These are phyloP conservation scores for Platichthys stellatus DNA, from an alignment of 2,113 vertebrate species.

Conservation along the genomic window DNA sequence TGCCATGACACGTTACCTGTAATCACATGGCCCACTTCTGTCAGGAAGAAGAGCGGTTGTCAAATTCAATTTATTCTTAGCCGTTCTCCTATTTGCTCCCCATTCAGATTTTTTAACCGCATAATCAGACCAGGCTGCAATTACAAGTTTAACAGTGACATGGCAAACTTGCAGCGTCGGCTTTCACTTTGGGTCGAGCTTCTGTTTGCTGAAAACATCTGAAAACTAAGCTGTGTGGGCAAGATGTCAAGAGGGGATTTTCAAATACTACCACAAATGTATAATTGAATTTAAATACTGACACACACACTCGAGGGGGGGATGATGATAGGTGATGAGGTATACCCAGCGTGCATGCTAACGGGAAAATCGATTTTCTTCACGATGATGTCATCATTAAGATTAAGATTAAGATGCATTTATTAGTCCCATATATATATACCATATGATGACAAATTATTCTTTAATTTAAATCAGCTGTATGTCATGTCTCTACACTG, in stretches of 20 bases:
- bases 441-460: background rate
- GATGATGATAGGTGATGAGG: too few relatives aligned
- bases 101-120: background rate
- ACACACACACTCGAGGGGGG: too few relatives aligned
- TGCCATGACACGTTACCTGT: constrained; percentile 58
- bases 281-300: too few relatives aligned
- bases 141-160: too few relatives aligned
- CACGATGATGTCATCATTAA: background rate
- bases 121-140: too few relatives aligned
- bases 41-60: constrained; percentile 29
- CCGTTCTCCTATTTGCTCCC: background rate
- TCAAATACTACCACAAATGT: too few relatives aligned
- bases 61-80: constrained; percentile 56
- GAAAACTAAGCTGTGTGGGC: too few relatives aligned
- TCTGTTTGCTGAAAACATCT: too few relatives aligned
- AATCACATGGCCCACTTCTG: constrained; percentile 47
- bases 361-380: background rate
- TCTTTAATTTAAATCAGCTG: background rate
- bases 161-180: too few relatives aligned
- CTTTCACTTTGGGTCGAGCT: too few relatives aligned
- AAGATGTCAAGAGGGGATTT: too few relatives aligned
- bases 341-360: too few relatives aligned
- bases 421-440: background rate
- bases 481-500: background rate
- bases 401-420: background rate